Evolutionary conservation across 2,888 invertebrate genomes (phyloP), one percentile per base, ranked within the genome.

Genomic region (Carpatolechia fugitivella): DNA sequence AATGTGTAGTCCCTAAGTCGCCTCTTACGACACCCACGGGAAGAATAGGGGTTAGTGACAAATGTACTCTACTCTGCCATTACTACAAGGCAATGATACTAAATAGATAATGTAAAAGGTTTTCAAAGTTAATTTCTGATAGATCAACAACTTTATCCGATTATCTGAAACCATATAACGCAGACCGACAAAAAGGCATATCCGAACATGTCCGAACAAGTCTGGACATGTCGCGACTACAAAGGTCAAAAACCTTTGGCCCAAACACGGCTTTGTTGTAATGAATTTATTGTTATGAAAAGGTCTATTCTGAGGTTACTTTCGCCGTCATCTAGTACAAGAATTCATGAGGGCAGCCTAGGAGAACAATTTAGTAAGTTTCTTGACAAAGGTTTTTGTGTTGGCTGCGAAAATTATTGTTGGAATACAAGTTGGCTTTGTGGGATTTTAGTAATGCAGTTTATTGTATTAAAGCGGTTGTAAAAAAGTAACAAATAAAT

Each of bases 271-370:
- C 67, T 74, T 66, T 64, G 62, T 57, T 59, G 46, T 76, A 82
- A 83, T 85, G 71, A 81, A 83, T 85, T 82, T 82, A 84, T 80
- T 70, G 73, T 70, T 44, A 63, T 35, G 61, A 69, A 73, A 72
- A 71, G 76, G 70, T 69, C 69, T 70, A 29, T 44, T 44, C 44
- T 24, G 69, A 75, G 70, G 59, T 62, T 64, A 60, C 60, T 66
- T 60, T 36, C 8, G 24, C 20, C 24, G 56, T 40, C 50, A 31
- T 14, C 20, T 48, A 48, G 14, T 47, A 48, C 41, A 40, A 38
- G 52, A 46, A 56, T 56, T 51, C 52, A 53, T 16, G 48, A 52
- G 52, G 52, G 56, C 14, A 35, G n/a, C 16, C 36, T 29, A 46
- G 20, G 35, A 31, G 47, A 40, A 56, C 40, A 56, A 52, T 56